These are phyloP conservation scores for Armadillidium nasatum DNA, from an alignment of 1,140 invertebrate species.

Conservation along the genomic window DNA sequence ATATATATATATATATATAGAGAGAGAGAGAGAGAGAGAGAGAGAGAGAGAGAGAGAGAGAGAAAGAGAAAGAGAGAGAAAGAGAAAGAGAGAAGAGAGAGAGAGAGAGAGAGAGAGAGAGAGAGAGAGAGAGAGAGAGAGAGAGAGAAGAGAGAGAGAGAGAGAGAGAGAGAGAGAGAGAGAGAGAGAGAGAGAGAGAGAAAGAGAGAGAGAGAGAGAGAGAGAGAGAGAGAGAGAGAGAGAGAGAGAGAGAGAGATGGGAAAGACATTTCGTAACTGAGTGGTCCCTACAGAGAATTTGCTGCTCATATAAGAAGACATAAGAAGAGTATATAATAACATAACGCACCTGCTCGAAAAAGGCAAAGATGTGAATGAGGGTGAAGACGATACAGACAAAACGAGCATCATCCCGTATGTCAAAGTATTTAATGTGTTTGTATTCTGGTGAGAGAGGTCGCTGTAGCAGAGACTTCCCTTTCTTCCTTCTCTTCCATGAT, in stretches of 20 bases:
- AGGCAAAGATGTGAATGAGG: slow-evolving; percentile 36
- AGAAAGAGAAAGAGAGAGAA: no score
- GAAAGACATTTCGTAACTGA: not conserved
- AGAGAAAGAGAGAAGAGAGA: no score
- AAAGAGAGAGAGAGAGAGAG: no score
- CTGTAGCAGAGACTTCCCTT: not conserved
- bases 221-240: slow-evolving; percentile 1
- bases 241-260: not conserved
- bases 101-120: no score
- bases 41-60: no score
- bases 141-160: no score
- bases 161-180: no score
- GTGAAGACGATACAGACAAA: slow-evolving; percentile 40
- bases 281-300: not conserved
- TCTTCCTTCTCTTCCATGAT: not conserved
- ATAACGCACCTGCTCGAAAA: slow-evolving; percentile 38
- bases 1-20: no score
- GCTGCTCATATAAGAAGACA: slow-evolving; percentile 14
- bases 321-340: slow-evolving; percentile 18
- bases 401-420: slow-evolving; percentile 38
- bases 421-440: slow-evolving; percentile 30
- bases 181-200: no score
- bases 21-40: no score
- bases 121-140: no score
- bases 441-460: slow-evolving; percentile 14